Base-by-base conservation (phyloP, 2,113 vertebrate genomes). In the Bos javanicus region DNA sequence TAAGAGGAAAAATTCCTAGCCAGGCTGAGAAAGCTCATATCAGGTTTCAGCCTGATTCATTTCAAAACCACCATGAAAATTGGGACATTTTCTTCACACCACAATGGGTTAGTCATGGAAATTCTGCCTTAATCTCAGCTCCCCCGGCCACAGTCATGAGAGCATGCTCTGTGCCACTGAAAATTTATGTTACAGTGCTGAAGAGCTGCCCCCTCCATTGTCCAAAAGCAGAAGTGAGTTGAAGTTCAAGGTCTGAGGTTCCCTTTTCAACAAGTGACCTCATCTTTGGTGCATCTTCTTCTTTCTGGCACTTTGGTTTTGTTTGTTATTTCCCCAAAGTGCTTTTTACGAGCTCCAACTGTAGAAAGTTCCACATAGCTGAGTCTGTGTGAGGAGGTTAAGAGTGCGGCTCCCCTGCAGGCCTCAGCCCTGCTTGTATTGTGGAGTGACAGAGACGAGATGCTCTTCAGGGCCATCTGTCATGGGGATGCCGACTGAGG, bases 51-150 rank as follows among this genome's bases (percentile, higher is more conserved):
- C 59, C 94, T 85, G 93, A 96, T 96, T 94, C 90, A 91, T 95
- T 62, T 25, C 10, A 94, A 98, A 98, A 97, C 74, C 84, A 30
- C 98, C 94, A 67, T 97, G 98, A 97, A 98, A 98, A 98, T 83
- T 92, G 81, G 80, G 67, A 96, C 87, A 95, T 97, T 97, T 97
- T 97, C 95, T 96, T 92, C 54, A 30, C 81, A 96, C 96, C 98
- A 95, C 88, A 33, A 81, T 83, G 93, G 52, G 74, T 96, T 67
- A 98, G 96, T 87, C 98, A 94, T 95, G 94, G 78, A 90, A 94
- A 97, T 96, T 98, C 94, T 98, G 95, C 86, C 96, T 97, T 93
- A 76, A 95, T 97, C 84, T 62, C 81, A 86, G 87, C 90, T 87
- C 81, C 92, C 92, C 43, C 19, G n/a, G 95, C 88, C 50, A 59